These are phyloP conservation scores for Piscicola geometra DNA, from an alignment of 2,888 invertebrate species.

Conservation along the genomic window DNA sequence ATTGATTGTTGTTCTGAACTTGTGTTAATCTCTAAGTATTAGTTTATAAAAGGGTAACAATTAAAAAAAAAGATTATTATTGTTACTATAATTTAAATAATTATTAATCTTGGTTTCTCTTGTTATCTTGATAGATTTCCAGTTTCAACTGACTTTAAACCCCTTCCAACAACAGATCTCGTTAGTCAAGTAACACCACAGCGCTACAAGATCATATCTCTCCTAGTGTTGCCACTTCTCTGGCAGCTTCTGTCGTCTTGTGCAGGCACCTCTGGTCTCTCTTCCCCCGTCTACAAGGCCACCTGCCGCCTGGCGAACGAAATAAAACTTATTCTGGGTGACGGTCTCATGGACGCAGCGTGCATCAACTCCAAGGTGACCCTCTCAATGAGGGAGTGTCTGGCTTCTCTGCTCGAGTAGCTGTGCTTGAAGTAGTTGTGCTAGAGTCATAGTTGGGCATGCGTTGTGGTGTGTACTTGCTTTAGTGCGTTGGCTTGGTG, in stretches of 20 bases:
- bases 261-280: constrained; percentile 6
- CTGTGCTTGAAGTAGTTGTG: too few species aligned
- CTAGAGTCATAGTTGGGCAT: too few species aligned
- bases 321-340: constrained; percentile 38
- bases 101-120: too few species aligned
- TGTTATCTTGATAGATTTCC: not conserved
- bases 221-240: constrained; percentile 53
- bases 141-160: not conserved
- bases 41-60: too few species aligned
- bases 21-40: not conserved
- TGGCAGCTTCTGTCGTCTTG: constrained; percentile 47
- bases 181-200: constrained; percentile 49
- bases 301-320: constrained; percentile 30
- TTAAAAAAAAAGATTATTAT: too few species aligned
- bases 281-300: constrained; percentile 4
- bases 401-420: constrained; percentile 38
- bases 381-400: constrained; percentile 34
- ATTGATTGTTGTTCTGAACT: not conserved
- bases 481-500: too few species aligned
- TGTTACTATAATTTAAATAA: too few species aligned
- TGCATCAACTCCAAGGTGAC: constrained; percentile 39
- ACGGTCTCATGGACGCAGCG: constrained; percentile 39
- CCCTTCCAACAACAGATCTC: constrained; percentile 46
- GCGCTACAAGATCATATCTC: constrained; percentile 48
- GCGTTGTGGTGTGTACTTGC: too few species aligned